phyloP scores from a whole-genome alignment of 64 coral and sea anemone genomes.

The Stichodactyla mertensii region DNA sequence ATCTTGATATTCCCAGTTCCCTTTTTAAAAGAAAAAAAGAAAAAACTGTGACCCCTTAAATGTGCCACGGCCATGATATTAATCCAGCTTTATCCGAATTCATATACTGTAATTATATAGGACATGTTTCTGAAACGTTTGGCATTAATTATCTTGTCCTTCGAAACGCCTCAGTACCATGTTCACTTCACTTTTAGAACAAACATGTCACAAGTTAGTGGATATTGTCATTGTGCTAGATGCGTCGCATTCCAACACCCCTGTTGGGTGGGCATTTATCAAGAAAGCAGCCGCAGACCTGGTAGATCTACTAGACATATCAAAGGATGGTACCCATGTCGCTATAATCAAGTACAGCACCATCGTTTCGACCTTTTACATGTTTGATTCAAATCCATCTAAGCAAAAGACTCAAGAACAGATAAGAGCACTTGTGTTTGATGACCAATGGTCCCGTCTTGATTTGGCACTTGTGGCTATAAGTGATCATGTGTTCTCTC shows the following conservation, averaged over 20 bases:
- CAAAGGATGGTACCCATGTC: neutral
- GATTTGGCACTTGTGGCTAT: neutral
- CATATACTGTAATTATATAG: too few relatives aligned
- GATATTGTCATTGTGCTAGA: neutral
- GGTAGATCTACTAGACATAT: neutral
- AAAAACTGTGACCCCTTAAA: too few relatives aligned
- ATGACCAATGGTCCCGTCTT: neutral
- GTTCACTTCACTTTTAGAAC: neutral
- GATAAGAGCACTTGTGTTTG: neutral
- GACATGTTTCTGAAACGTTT: neutral
- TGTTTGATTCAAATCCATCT: neutral
- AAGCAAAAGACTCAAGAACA: neutral
- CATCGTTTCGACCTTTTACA: neutral
- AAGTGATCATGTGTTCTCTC: neutral
- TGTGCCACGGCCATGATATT: too few relatives aligned
- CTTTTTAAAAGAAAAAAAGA: too few relatives aligned
- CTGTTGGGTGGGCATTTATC: neutral
- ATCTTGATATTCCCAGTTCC: too few relatives aligned
- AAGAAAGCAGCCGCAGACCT: neutral
- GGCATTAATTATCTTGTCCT: neutral
- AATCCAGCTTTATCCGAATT: too few relatives aligned
- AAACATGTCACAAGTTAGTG: slow-evolving; percentile 2
- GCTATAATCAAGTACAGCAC: neutral
- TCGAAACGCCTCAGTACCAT: too few relatives aligned
- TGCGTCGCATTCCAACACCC: neutral